Evolutionary conservation across 2,797 vertebrate species (phyloP).

Genomic region (Anisognathus igniventris): DNA sequence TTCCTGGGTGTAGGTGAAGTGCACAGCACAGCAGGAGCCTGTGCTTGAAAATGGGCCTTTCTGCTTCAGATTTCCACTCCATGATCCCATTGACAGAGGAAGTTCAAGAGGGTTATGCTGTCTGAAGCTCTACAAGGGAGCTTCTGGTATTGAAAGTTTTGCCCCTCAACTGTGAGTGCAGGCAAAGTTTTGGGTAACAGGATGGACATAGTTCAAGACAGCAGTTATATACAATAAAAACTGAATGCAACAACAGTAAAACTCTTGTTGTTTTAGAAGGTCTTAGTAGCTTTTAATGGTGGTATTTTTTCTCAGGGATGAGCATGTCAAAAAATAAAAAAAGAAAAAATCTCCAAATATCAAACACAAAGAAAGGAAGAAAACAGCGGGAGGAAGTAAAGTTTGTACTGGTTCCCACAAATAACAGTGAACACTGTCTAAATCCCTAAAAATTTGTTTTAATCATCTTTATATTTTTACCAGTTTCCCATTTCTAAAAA

Average conservation of each 20-base stretch:
- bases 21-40: neutral
- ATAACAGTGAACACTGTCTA: neutral
- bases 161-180: neutral
- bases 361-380: neutral
- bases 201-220: neutral
- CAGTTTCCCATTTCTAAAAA: neutral
- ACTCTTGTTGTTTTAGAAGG: neutral
- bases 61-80: neutral
- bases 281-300: neutral
- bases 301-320: neutral
- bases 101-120: neutral
- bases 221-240: neutral
- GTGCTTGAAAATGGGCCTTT: neutral
- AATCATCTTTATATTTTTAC: neutral
- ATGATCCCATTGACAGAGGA: neutral
- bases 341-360: neutral
- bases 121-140: neutral
- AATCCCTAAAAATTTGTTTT: neutral
- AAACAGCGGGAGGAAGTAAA: neutral
- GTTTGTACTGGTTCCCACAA: neutral
- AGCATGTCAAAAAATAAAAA: neutral
- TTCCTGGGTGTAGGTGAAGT: neutral
- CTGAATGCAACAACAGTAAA: neutral
- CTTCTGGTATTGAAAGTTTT: neutral
- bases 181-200: neutral